Evolutionary conservation across 2,888 invertebrate genomes (phyloP).

Genomic region (Plagodis dolabraria): DNA sequence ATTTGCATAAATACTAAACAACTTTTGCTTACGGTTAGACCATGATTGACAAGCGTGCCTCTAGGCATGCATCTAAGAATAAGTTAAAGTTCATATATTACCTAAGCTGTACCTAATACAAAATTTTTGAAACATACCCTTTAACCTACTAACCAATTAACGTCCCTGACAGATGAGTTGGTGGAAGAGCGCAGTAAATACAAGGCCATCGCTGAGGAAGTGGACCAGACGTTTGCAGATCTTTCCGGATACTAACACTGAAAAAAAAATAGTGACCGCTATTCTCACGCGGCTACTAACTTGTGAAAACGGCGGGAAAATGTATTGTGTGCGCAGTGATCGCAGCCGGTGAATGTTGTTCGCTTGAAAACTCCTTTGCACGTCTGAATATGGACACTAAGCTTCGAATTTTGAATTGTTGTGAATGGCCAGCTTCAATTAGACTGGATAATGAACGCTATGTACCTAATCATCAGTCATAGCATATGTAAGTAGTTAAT

Average conservation of each 20-base stretch:
- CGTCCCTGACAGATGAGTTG: constrained; percentile 90
- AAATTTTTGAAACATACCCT: no score
- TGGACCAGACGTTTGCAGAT: constrained; percentile 98
- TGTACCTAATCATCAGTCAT: no score
- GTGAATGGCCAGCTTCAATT: constrained; percentile 20
- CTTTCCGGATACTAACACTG: constrained; percentile 92
- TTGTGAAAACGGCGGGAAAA: constrained; percentile 49
- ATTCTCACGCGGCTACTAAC: constrained; percentile 54
- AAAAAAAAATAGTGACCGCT: constrained; percentile 44
- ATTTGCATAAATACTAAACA: no score
- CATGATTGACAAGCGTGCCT: no score
- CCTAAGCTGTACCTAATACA: no score
- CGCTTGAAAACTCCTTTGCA: constrained; percentile 32
- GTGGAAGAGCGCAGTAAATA: constrained; percentile 97
- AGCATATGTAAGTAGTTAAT: constrained; percentile 1
- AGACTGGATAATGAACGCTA: constrained; percentile 17
- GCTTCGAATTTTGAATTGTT: constrained; percentile 23
- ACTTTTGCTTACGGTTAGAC: no score
- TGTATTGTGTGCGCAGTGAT: constrained; percentile 24
- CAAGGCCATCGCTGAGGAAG: constrained; percentile 98
- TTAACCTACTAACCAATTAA: constrained; percentile 53
- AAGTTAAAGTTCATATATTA: no score
- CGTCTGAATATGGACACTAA: constrained; percentile 27
- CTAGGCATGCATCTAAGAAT: no score
- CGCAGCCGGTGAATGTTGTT: constrained; percentile 20